phyloP scores from a whole-genome alignment of 2,888 invertebrate genomes.

The Balanococcus diminutus region DNA sequence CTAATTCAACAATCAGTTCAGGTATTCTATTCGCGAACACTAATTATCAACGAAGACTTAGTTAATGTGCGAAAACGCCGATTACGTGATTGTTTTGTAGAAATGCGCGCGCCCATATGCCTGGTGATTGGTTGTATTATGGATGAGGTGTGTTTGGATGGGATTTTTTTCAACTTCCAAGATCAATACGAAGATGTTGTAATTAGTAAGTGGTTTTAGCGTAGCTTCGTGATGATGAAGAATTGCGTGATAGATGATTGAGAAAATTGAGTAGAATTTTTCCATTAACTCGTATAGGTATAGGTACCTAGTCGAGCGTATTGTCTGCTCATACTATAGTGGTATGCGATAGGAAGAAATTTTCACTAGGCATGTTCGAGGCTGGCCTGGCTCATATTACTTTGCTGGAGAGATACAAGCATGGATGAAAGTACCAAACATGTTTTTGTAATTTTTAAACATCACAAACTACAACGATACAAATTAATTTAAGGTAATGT shows the following conservation, averaged over 20 bases:
- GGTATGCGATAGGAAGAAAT: not conserved
- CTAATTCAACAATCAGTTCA: not conserved
- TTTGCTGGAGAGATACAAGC: not conserved
- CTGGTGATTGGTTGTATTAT: not conserved
- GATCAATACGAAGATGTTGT: conserved; percentile 11
- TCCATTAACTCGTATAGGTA: not conserved
- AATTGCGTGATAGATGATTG: not conserved
- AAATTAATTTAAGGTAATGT: conserved; percentile 4
- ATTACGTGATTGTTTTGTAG: conserved; percentile 25
- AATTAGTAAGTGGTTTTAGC: conserved; percentile 23
- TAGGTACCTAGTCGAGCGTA: not conserved
- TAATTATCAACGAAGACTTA: conserved; percentile 4
- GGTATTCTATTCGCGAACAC: conserved; percentile 17
- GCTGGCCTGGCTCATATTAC: not conserved
- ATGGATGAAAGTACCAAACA: not conserved
- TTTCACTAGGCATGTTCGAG: not conserved
- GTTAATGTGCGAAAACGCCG: not conserved
- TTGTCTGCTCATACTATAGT: not conserved
- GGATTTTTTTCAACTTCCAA: not conserved
- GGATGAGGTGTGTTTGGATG: not conserved
- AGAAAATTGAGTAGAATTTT: not conserved
- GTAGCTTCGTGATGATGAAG: conserved; percentile 15
- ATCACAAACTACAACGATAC: not conserved
- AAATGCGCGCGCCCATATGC: not conserved
- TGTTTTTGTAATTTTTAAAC: not conserved